A percentile compares a stretch with the other conserved stretches of the same genome.
Evolutionary conservation across 2,113 vertebrate species (phyloP).

Genomic region (Proteles cristata): DNA sequence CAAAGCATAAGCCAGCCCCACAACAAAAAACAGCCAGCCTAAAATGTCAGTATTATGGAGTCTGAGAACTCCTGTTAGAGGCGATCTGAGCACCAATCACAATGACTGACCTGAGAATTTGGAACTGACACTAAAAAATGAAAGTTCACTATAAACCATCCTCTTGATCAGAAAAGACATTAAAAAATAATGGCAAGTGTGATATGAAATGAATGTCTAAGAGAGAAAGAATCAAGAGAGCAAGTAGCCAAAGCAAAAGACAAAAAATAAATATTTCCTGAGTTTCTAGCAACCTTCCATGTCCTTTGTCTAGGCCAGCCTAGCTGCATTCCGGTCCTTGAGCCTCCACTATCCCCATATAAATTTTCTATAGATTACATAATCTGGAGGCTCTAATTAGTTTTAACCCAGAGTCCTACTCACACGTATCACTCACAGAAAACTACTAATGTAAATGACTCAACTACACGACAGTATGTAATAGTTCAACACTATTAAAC

Average conservation of each 20-base stretch:
- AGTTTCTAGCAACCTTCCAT: neutral
- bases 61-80: neutral
- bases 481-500: neutral
- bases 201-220: neutral
- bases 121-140: constrained; percentile 9
- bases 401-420: neutral
- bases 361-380: neutral
- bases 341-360: neutral
- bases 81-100: neutral
- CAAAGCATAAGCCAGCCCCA: neutral
- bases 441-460: neutral
- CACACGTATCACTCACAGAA: neutral
- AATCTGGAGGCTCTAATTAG: neutral
- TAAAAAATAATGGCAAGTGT: neutral
- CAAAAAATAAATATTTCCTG: constrained; percentile 3
- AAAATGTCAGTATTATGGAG: neutral
- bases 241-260: constrained; percentile 42
- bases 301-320: constrained; percentile 3
- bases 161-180: neutral
- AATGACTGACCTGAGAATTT: neutral
- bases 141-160: neutral
- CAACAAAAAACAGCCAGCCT: neutral
- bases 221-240: constrained; percentile 39
- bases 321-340: constrained; percentile 19
- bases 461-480: neutral